phyloP scores from a whole-genome alignment of 2,113 vertebrate species.

The Leptocoma aspasia region DNA sequence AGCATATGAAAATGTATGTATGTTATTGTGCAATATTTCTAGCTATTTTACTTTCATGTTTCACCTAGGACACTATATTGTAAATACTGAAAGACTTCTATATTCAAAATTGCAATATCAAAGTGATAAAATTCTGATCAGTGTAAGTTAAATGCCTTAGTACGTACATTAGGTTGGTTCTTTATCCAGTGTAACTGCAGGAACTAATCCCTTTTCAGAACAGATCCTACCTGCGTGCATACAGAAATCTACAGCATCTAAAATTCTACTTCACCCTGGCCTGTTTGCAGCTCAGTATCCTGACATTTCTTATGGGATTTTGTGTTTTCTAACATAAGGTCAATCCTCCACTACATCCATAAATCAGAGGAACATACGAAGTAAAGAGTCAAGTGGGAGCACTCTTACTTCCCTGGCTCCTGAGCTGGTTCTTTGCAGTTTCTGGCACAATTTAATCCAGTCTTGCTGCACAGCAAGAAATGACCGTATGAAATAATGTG shows the following conservation, averaged over 20 bases:
- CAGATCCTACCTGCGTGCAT: background rate
- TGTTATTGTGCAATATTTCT: background rate
- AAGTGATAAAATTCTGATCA: background rate
- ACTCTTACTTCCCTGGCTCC: background rate
- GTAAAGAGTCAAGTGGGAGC: background rate
- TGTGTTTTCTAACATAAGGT: background rate
- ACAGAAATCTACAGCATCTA: background rate
- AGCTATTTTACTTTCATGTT: background rate
- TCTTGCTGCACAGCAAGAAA: background rate
- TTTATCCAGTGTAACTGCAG: background rate
- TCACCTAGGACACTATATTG: background rate
- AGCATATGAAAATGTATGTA: background rate
- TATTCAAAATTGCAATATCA: background rate
- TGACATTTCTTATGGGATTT: background rate
- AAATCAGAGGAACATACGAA: background rate
- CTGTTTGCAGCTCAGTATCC: background rate
- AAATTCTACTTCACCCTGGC: background rate
- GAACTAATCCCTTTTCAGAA: background rate
- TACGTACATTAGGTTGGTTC: background rate
- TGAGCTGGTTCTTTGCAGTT: background rate
- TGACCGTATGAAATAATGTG: background rate
- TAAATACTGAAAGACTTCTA: background rate
- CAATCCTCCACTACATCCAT: background rate
- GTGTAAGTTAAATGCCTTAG: background rate
- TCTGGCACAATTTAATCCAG: background rate